These are phyloP conservation scores for Graphium colonna DNA, from an alignment of 2,888 invertebrate species.

Conservation along the genomic window DNA sequence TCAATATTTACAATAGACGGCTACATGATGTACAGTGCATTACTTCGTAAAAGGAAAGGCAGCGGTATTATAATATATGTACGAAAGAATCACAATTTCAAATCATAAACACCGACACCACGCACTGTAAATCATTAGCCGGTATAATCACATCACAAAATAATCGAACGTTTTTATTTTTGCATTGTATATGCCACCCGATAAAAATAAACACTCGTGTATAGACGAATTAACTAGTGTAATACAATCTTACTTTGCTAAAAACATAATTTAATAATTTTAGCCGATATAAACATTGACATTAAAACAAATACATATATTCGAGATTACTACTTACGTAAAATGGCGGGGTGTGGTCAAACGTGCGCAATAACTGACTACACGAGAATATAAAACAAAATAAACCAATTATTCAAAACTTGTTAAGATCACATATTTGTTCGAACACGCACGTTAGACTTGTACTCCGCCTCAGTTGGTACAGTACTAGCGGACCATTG, in stretches of 20 bases:
- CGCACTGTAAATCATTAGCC: conserved; percentile 1
- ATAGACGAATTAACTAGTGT: background rate
- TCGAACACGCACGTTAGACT: conserved; percentile 11
- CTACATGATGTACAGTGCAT: no score
- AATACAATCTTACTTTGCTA: background rate
- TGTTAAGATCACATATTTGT: conserved; percentile 20
- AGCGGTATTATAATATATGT: background rate
- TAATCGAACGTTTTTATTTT: background rate
- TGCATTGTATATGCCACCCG: background rate
- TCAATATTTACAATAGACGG: no score
- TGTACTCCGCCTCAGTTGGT: conserved; percentile 10
- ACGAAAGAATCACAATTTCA: no score
- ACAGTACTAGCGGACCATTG: background rate
- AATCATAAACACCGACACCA: no score
- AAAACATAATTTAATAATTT: background rate
- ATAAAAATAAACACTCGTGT: background rate
- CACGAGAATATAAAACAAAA: conserved; percentile 5
- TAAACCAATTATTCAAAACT: background rate
- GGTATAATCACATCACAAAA: background rate
- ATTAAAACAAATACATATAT: background rate
- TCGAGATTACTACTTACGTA: background rate
- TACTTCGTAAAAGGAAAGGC: background rate
- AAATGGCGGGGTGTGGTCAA: conserved; percentile 5
- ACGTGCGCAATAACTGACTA: conserved; percentile 9
- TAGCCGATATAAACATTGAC: no score